Conservation (phyloP, 2,113 vertebrate genomes). For the Camelus bactrianus region DNA sequence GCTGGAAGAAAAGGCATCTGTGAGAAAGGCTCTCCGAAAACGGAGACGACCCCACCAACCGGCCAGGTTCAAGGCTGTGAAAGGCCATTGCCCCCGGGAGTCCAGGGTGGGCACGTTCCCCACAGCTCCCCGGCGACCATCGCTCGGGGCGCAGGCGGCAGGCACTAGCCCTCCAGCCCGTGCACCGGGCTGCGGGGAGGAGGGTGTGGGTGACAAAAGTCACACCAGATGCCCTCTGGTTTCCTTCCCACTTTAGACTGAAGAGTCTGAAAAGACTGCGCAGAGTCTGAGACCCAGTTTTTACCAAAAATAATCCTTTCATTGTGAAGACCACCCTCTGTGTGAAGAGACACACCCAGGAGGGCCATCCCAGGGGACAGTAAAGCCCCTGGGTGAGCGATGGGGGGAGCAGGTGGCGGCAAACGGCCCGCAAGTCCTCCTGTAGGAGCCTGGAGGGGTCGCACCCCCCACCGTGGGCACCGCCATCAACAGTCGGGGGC, state of each 20-base stretch:
- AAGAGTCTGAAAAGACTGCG: background rate
- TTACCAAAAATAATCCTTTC: background rate
- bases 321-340: background rate
- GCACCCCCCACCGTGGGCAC: no score
- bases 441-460: background rate
- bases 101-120: fast-evolving
- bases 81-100: background rate
- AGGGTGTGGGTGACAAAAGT: background rate
- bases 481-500: no score
- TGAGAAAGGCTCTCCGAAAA: background rate
- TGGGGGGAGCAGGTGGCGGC: background rate
- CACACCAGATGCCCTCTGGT: no score
- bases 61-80: no score
- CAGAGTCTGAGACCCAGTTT: background rate
- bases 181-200: background rate
- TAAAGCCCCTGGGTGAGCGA: background rate
- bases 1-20: fast-evolving
- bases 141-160: fast-evolving
- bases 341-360: background rate
- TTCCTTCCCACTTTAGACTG: background rate
- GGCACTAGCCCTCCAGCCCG: background rate
- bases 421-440: background rate
- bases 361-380: background rate
- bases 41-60: background rate
- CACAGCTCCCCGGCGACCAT: background rate